phyloP scores from a whole-genome alignment of 92 coral and sea anemone species.

The Parazoanthus atlanticus region DNA sequence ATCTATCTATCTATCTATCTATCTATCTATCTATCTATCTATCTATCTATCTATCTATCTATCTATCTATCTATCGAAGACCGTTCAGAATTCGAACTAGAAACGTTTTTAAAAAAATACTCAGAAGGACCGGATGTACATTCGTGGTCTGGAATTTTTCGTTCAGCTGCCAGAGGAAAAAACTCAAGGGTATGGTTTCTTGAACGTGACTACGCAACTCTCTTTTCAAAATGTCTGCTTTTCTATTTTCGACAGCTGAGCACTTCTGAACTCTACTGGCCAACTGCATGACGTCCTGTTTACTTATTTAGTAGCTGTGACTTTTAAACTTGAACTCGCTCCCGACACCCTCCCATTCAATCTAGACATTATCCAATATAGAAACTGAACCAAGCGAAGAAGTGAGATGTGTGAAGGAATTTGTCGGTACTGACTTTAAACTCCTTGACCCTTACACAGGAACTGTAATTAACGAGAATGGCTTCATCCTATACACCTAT shows the following conservation, averaged over 20 bases:
- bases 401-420: not conserved
- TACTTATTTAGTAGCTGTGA: too few species aligned
- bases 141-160: not conserved
- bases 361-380: not conserved
- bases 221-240: not conserved
- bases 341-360: not conserved
- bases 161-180: not conserved
- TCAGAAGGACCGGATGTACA: not conserved
- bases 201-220: not conserved
- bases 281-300: not conserved
- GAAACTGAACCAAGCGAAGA: not conserved
- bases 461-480: not conserved
- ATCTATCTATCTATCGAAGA: too few species aligned
- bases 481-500: not conserved
- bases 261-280: not conserved
- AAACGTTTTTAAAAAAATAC: too few species aligned
- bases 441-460: not conserved
- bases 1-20: too few species aligned
- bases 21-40: too few species aligned
- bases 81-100: too few species aligned
- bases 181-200: not conserved
- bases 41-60: too few species aligned
- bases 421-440: not conserved
- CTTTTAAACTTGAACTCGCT: not conserved
- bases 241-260: not conserved